These are phyloP conservation scores for Phoenoteleia sp. DNA, from an alignment of 2,888 invertebrate species.

Conservation along the genomic window DNA sequence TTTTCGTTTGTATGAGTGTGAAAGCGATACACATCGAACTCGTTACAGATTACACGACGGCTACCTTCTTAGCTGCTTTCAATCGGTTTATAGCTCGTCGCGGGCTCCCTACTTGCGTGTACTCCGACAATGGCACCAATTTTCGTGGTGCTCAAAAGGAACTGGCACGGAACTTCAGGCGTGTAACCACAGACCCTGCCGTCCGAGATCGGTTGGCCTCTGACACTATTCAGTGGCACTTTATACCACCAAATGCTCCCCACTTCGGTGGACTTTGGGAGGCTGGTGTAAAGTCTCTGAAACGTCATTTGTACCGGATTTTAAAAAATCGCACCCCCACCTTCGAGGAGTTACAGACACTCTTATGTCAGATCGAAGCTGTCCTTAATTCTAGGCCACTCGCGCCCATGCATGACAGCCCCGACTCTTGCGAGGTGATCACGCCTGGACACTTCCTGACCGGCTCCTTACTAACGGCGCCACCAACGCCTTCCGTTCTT, in stretches of 20 bases:
- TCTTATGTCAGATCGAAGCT: conserved; percentile 55
- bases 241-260: conserved; percentile 26
- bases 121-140: conserved; percentile 48
- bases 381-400: conserved; percentile 62
- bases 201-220: neutral
- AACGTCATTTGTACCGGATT: conserved; percentile 6
- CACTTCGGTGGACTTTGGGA: too few species aligned
- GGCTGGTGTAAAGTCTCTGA: too few species aligned
- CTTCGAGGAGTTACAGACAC: neutral
- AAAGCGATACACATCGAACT: neutral
- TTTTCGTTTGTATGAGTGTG: too few species aligned
- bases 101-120: neutral
- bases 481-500: conserved; percentile 68
- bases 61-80: neutral
- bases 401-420: conserved; percentile 34
- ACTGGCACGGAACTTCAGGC: conserved; percentile 31
- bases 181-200: neutral
- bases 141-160: conserved; percentile 37
- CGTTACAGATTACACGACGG: neutral
- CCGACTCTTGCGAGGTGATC: conserved; percentile 50
- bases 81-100: neutral
- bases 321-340: neutral
- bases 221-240: conserved; percentile 19
- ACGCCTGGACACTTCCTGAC: conserved; percentile 74
- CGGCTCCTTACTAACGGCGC: conserved; percentile 59